Percentiles rank a stretch among this genome's conserved stretches.
phyloP scores from a whole-genome alignment of 2,797 vertebrate species.

The Thalassophryne amazonica region DNA sequence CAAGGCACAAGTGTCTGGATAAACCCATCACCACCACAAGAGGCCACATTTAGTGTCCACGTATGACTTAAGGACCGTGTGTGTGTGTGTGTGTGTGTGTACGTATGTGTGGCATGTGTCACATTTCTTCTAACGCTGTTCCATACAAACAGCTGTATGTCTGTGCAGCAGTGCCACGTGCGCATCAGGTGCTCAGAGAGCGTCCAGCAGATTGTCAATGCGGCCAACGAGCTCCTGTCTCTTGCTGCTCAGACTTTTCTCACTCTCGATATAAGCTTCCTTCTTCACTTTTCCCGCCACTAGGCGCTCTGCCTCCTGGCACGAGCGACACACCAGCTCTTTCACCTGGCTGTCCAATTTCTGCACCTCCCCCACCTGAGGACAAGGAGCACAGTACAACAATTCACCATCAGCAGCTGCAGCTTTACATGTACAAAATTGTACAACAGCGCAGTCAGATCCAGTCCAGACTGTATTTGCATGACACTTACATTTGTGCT shows the following conservation, averaged over 20 bases:
- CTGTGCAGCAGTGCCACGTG: neutral
- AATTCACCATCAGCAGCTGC: too few species aligned
- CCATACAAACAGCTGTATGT: slow-evolving; percentile 22
- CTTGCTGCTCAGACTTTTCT: slow-evolving; percentile 87
- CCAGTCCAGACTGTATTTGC: too few species aligned
- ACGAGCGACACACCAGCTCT: slow-evolving; percentile 90
- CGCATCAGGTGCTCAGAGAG: slow-evolving; percentile 76
- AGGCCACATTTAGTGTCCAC: slow-evolving; percentile 40
- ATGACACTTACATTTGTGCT: neutral
- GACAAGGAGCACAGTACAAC: neutral
- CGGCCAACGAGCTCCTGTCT: slow-evolving; percentile 92
- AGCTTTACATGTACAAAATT: too few species aligned
- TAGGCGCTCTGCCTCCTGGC: slow-evolving; percentile 91
- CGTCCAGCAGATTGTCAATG: slow-evolving; percentile 94
- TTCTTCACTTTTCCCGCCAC: slow-evolving; percentile 97
- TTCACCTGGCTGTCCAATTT: slow-evolving; percentile 93
- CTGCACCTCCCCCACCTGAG: slow-evolving; percentile 93
- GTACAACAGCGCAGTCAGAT: too few species aligned
- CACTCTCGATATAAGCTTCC: slow-evolving; percentile 92
- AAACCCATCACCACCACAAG: slow-evolving; percentile 41
- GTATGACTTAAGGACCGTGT: too few species aligned
- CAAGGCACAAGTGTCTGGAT: slow-evolving; percentile 51
- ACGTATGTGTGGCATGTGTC: slow-evolving; percentile 12
- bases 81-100: slow-evolving; percentile 1
- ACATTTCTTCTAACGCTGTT: slow-evolving; percentile 37